Evolutionary conservation across 2,797 vertebrate genomes (phyloP).

Genomic region (Smutsia temminckii): DNA sequence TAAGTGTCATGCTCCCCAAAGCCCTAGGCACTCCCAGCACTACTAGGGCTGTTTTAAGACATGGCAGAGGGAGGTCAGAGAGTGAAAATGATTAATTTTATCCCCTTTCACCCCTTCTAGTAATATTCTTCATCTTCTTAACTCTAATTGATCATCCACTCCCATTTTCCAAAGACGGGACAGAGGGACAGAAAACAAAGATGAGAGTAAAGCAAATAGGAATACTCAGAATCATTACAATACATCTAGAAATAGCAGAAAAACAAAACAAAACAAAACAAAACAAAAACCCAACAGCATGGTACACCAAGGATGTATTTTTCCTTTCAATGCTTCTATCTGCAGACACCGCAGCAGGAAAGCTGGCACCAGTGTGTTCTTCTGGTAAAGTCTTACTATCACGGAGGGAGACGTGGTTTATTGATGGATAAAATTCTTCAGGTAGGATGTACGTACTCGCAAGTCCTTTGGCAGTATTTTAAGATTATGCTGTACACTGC

Average conservation of each 20-base stretch:
- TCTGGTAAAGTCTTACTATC: not conserved
- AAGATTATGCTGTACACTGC: not conserved
- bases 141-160: not conserved
- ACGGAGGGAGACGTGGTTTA: not conserved
- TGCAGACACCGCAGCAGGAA: not conserved
- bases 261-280: not conserved
- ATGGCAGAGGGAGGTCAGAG: not conserved
- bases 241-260: not conserved
- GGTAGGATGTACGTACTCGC: not conserved
- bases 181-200: not conserved
- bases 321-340: conserved; percentile 7
- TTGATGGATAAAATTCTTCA: not conserved
- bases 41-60: not conserved
- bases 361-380: not conserved
- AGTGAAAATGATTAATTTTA: not conserved
- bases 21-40: not conserved
- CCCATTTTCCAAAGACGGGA: not conserved
- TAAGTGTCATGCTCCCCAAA: not conserved
- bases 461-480: not conserved
- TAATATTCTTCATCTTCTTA: not conserved
- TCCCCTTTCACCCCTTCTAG: not conserved
- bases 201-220: not conserved
- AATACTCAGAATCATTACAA: not conserved
- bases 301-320: not conserved
- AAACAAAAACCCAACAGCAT: not conserved